Evolutionary conservation across 2,797 vertebrate genomes (phyloP).

Genomic region (Danionella dracula): DNA sequence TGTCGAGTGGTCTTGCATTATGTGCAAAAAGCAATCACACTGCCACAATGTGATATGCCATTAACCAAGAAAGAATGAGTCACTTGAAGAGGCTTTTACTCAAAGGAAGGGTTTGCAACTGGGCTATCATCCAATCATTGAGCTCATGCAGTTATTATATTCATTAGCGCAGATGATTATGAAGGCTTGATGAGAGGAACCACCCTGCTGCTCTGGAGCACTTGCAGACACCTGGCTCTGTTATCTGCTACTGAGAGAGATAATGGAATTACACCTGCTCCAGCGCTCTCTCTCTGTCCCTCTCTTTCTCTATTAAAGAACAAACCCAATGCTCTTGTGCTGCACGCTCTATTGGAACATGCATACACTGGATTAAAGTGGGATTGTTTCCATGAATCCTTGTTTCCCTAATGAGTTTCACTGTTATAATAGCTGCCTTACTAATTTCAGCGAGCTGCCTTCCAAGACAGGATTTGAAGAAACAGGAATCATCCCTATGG

Average conservation of each 20-base stretch:
- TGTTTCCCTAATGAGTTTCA: conserved; percentile 1
- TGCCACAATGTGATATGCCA: background rate
- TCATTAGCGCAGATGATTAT: conserved; percentile 70
- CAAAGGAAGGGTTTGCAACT: conserved; percentile 31
- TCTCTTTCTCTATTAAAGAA: conserved; percentile 26
- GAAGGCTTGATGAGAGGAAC: conserved; percentile 31
- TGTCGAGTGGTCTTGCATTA: too few relatives aligned
- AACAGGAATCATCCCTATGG: too few relatives aligned
- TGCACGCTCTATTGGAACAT: conserved; percentile 10
- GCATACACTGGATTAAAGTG: conserved; percentile 9
- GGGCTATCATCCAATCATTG: conserved; percentile 42
- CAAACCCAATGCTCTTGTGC: conserved; percentile 1
- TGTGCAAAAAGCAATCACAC: too few relatives aligned
- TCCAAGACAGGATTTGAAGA: background rate
- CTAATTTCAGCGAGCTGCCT: background rate
- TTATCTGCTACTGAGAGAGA: conserved; percentile 7
- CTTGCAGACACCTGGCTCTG: conserved; percentile 21
- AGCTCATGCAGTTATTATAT: conserved; percentile 63
- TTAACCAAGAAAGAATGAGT: conserved; percentile 40
- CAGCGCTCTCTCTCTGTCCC: background rate
- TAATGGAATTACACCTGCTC: conserved; percentile 22
- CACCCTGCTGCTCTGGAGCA: conserved; percentile 22
- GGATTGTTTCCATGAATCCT: conserved; percentile 15
- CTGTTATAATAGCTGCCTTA: background rate
- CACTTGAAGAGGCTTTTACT: conserved; percentile 46